A percentile compares a stretch with the other conserved stretches of the same genome.
Conservation (phyloP, 1,140 invertebrate species). For the Polypedilum vanderplanki region DNA sequence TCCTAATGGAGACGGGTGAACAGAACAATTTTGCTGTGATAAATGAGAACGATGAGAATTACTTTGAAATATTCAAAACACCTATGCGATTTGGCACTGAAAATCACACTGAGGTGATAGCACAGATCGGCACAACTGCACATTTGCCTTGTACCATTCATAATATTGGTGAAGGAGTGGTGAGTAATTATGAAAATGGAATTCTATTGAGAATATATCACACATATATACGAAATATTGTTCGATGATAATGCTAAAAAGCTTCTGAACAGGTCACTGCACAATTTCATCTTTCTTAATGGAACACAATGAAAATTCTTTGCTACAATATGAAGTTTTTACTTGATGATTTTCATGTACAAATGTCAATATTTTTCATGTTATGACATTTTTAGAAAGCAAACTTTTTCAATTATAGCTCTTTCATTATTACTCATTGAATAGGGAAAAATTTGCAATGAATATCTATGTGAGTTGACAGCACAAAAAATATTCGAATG, state of each 20-base stretch:
- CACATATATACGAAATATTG: no score
- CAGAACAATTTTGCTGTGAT: background rate
- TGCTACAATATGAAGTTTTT: no score
- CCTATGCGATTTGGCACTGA: constrained; percentile 69
- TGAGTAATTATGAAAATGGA: constrained; percentile 49
- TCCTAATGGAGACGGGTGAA: background rate
- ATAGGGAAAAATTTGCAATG: no score
- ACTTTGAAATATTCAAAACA: constrained; percentile 37
- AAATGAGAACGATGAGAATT: constrained; percentile 23
- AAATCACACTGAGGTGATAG: constrained; percentile 70
- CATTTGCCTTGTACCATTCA: constrained; percentile 72
- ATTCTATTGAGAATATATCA: background rate
- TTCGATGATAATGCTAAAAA: background rate
- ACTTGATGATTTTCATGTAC: no score
- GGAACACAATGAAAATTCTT: background rate
- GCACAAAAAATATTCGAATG: no score
- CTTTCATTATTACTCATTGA: no score
- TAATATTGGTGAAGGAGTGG: constrained; percentile 77
- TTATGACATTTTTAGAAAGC: no score
- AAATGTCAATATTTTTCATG: no score
- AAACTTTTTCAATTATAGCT: no score
- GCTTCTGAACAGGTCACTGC: background rate
- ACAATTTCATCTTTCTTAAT: background rate
- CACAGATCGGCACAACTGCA: constrained; percentile 74
- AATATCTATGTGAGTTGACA: no score